Percentiles rank a stretch among this genome's conserved stretches.
phyloP scores from a whole-genome alignment of 2,113 vertebrate genomes.

The Hirundichthys speculiger region DNA sequence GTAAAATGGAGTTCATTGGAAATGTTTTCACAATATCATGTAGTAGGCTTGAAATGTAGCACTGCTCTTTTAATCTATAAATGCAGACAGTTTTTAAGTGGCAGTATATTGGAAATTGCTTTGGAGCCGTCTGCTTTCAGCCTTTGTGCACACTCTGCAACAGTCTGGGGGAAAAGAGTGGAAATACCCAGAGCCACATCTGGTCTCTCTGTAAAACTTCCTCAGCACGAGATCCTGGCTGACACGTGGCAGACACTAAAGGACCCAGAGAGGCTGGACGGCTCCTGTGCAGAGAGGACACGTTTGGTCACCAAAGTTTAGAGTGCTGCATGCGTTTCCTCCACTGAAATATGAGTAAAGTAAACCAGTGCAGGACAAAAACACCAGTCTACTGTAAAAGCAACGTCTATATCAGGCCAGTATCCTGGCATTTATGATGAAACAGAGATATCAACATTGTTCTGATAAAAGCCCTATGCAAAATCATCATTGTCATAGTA shows the following conservation, averaged over 20 bases:
- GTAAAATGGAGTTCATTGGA: too few species aligned
- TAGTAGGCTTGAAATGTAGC: too few species aligned
- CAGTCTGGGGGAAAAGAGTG: conserved; percentile 48
- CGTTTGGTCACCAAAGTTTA: not conserved
- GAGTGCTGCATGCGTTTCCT: not conserved
- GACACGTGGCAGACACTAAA: conserved; percentile 80
- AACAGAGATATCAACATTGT: too few species aligned
- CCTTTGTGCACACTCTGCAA: conserved; percentile 21
- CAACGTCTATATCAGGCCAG: too few species aligned
- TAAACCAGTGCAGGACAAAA: too few species aligned
- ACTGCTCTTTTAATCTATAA: too few species aligned
- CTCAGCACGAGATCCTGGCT: conserved; percentile 52
- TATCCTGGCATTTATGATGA: too few species aligned
- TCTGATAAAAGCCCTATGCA: too few species aligned
- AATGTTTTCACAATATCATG: too few species aligned
- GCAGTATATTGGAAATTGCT: conserved; percentile 39
- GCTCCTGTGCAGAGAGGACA: not conserved
- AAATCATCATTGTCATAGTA: too few species aligned
- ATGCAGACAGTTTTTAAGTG: not conserved
- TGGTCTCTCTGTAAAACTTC: conserved; percentile 73
- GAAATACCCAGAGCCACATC: conserved; percentile 75
- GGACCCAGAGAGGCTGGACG: conserved; percentile 14
- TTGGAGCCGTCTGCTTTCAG: conserved; percentile 26
- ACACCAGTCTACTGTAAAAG: too few species aligned
- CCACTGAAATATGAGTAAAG: not conserved